Conservation (phyloP, 2,113 vertebrate genomes). For the Dicaeum eximium region DNA sequence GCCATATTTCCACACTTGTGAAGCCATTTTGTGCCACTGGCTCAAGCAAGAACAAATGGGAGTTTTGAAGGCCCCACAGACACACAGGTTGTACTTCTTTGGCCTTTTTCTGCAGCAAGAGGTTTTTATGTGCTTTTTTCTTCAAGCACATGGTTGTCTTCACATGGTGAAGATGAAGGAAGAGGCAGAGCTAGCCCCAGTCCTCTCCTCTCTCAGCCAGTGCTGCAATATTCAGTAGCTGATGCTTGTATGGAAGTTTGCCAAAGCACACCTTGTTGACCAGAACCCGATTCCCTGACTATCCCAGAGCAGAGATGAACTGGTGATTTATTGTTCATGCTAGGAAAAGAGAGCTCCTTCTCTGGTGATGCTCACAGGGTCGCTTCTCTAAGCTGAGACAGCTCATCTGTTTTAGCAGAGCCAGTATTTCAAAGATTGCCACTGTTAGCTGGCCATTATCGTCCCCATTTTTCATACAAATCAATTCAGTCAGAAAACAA, state of each 20-base stretch:
- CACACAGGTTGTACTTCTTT: rapidly evolving
- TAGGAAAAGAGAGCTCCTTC: neutral
- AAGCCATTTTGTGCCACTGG: neutral
- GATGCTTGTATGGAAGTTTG: neutral
- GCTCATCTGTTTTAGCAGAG: conserved; percentile 14
- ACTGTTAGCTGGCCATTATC: neutral
- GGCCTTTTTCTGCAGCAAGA: neutral
- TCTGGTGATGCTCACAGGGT: neutral
- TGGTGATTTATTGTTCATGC: neutral
- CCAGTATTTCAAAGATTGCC: conserved; percentile 6
- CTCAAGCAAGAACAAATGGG: neutral
- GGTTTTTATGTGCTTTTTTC: neutral
- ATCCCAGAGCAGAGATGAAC: neutral
- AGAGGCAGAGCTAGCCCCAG: neutral
- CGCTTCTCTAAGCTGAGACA: neutral
- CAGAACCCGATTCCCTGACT: neutral
- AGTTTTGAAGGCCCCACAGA: neutral
- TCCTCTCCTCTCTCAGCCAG: neutral
- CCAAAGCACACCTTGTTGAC: neutral
- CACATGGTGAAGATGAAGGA: rapidly evolving
- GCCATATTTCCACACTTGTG: rapidly evolving
- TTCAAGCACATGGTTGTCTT: neutral
- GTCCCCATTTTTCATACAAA: neutral
- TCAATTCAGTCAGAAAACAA: neutral
- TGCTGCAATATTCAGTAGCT: neutral